Evolutionary conservation across 1,140 invertebrate species (phyloP).

Genomic region (Aphaenogaster rudis): DNA sequence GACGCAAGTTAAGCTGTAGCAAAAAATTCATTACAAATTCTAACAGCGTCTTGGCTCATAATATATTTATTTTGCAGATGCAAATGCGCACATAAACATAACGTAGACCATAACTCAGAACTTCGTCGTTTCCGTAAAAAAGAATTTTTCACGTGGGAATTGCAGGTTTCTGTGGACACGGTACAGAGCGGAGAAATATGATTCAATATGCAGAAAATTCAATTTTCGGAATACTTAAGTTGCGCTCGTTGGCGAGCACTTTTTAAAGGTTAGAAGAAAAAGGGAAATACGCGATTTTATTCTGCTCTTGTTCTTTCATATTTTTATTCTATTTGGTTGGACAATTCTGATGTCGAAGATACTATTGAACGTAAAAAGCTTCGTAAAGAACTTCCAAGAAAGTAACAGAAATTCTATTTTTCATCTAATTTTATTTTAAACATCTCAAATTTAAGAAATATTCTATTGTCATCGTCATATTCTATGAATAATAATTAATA

Average conservation of each 20-base stretch:
- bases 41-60: constrained; percentile 20
- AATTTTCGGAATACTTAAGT: constrained; percentile 63
- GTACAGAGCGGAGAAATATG: constrained; percentile 48
- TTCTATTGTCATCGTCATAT: background rate
- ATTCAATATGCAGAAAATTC: constrained; percentile 63
- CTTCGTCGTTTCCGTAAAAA: constrained; percentile 50
- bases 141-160: constrained; percentile 44
- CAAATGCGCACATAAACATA: constrained; percentile 41
- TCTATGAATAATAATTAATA: background rate
- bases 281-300: constrained; percentile 45
- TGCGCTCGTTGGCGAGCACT: constrained; percentile 46
- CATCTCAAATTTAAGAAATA: background rate
- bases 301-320: constrained; percentile 17
- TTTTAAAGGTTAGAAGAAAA: constrained; percentile 51
- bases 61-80: constrained; percentile 51
- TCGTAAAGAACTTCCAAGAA: background rate
- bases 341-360: constrained; percentile 30
- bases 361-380: constrained; percentile 6
- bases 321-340: constrained; percentile 46
- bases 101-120: constrained; percentile 27
- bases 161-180: constrained; percentile 20
- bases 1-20: background rate
- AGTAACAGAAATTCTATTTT: constrained; percentile 16
- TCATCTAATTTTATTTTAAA: constrained; percentile 8
- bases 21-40: constrained; percentile 37